Evolutionary conservation across 1,140 invertebrate species (phyloP).

Genomic region (Pseudomyrmex pallidus): DNA sequence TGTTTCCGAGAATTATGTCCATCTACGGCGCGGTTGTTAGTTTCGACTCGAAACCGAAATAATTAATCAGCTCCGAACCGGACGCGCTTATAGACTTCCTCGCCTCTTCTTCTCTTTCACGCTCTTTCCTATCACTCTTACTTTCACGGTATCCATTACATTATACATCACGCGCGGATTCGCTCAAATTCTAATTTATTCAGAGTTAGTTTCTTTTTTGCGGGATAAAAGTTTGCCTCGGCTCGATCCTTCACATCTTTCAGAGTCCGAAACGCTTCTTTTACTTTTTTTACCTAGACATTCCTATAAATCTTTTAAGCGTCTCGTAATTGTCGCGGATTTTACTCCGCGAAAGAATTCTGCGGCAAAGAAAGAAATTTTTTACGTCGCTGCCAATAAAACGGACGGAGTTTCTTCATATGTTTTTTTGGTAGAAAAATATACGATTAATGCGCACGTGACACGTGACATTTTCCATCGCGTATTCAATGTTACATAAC

Average conservation of each 20-base stretch:
- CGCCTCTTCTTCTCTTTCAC: slow-evolving; percentile 32
- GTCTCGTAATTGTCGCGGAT: slow-evolving; percentile 76
- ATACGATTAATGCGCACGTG: not conserved
- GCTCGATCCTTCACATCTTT: slow-evolving; percentile 58
- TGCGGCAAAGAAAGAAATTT: slow-evolving; percentile 50
- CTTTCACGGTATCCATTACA: slow-evolving; percentile 82
- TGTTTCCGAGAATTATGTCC: slow-evolving; percentile 73
- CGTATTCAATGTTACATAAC: slow-evolving; percentile 5
- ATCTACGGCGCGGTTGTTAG: slow-evolving; percentile 72
- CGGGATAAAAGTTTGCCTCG: slow-evolving; percentile 71
- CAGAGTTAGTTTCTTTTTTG: slow-evolving; percentile 63
- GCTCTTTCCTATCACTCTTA: slow-evolving; percentile 11
- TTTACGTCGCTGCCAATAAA: slow-evolving; percentile 34
- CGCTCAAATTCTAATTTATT: slow-evolving; percentile 84
- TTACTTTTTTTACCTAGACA: slow-evolving; percentile 22
- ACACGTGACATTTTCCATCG: not conserved
- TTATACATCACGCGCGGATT: slow-evolving; percentile 82
- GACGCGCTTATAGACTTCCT: slow-evolving; percentile 55
- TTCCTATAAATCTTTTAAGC: slow-evolving; percentile 74
- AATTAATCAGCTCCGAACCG: slow-evolving; percentile 81
- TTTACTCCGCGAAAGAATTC: slow-evolving; percentile 30
- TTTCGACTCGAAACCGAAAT: slow-evolving; percentile 81
- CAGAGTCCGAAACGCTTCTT: slow-evolving; percentile 50
- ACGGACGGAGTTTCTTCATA: not conserved
- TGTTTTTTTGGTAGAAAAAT: not conserved